Base-by-base conservation (phyloP, 2,797 vertebrate genomes). In the Gobio occitaniae region DNA sequence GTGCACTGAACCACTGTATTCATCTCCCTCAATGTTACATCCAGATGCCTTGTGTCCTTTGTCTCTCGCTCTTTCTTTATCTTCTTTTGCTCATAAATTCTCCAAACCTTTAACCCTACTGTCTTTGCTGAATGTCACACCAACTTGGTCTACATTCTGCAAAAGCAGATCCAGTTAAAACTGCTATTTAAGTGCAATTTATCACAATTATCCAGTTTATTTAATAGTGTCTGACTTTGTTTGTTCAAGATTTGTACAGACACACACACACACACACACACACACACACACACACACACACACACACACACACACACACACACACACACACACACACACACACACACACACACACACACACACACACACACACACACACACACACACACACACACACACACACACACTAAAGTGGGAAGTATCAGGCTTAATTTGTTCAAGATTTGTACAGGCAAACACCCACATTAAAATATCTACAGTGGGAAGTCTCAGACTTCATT, bases 31-130 rank as follows among this genome's bases (percentile, higher is more conserved):
- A 74, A 38, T 80, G 77, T 52, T 80, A 80, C 78, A 85, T 74
- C 50, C 72, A 74, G 84, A 82, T 72, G 78, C 75, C 80, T 90
- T 88, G 47, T 90, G 90, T 91, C 89, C 91, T 89, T 90, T 85
- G 82, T 91, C 17, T 91, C 83, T 82, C 36, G 38, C 21, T 65
- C 78, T 86, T 72, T 80, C 61, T 56, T 29, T 71, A 48, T 77
- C 65, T 21, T 59, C 61, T 50, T 52, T 69, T 74, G 36, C 59
- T 68, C 52, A 70, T 52, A 84, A 85, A 82, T 71, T 50, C 16
- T 32, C 48, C 32, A 71, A 59, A 75, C 71, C 71, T 71, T 71
- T 84, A 68, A 82, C 80, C 47, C 38, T 56, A 80, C 36, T 29
- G 17, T 54, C 59, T 77, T 36, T 50, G 50, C 44, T 63, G 65